Percentiles rank a stretch among this genome's conserved stretches.
Conservation (phyloP, 2,113 vertebrate species). For the Telmatochromis sp. region DNA sequence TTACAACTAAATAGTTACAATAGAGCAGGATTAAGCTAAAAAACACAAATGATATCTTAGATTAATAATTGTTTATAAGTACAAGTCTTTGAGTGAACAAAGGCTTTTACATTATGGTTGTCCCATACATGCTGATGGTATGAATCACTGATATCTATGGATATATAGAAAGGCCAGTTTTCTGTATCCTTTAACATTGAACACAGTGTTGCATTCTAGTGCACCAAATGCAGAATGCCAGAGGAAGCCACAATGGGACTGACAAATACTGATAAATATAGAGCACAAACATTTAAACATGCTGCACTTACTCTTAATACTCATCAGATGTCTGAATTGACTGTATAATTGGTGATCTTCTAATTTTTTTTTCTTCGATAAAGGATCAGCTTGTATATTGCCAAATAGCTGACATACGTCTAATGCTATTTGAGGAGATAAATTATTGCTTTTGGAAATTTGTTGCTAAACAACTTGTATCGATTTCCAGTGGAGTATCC, state of each 20-base stretch:
- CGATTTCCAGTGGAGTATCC: not conserved
- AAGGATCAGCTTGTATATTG: not conserved
- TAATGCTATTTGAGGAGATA: not conserved
- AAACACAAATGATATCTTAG: not conserved
- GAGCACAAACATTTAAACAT: not conserved
- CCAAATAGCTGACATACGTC: not conserved
- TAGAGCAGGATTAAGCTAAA: not conserved
- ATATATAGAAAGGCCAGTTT: not conserved
- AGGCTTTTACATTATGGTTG: not conserved
- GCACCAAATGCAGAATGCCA: not conserved
- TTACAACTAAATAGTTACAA: not conserved
- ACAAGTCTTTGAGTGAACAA: not conserved
- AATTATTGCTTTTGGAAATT: constrained; percentile 6
- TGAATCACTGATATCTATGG: not conserved
- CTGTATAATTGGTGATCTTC: not conserved
- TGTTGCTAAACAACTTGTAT: constrained; percentile 10
- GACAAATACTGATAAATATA: not conserved
- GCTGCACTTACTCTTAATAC: not conserved
- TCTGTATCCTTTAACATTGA: not conserved
- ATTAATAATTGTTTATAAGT: not conserved
- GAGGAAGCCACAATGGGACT: not conserved
- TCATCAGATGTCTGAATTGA: not conserved
- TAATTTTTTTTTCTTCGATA: not conserved
- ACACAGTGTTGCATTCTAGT: not conserved
- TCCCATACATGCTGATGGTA: not conserved